phyloP scores from a whole-genome alignment of 2,888 invertebrate genomes.

The Nebria brevicollis region DNA sequence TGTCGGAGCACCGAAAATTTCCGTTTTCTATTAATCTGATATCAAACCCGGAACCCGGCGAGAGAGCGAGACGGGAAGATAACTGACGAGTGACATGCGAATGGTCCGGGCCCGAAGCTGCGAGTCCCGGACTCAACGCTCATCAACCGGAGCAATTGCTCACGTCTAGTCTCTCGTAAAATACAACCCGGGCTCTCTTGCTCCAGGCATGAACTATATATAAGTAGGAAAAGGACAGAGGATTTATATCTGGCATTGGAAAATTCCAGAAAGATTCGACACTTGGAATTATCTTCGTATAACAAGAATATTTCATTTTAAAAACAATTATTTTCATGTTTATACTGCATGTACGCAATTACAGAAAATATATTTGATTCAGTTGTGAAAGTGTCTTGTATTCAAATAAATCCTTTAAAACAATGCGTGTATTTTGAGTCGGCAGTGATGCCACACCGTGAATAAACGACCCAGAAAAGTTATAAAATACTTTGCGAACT shows the following conservation, averaged over 20 bases:
- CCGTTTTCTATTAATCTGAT: background rate
- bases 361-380: too few relatives aligned
- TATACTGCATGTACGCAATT: too few relatives aligned
- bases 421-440: too few relatives aligned
- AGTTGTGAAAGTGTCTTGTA: too few relatives aligned
- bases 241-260: too few relatives aligned
- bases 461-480: background rate
- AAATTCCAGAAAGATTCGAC: background rate
- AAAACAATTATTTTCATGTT: background rate
- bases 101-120: background rate
- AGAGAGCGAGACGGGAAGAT: background rate
- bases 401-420: too few relatives aligned
- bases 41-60: background rate
- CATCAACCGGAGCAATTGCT: background rate
- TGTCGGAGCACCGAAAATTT: slow-evolving; percentile 1
- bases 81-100: background rate
- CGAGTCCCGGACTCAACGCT: background rate
- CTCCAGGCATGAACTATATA: background rate
- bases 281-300: background rate
- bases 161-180: background rate
- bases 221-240: background rate
- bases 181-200: background rate
- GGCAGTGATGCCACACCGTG: background rate
- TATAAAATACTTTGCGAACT: slow-evolving; percentile 2
- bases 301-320: background rate